These are phyloP conservation scores for Gnathonemus echidnorhynchus DNA, from an alignment of 2,113 vertebrate genomes.

Conservation along the genomic window DNA sequence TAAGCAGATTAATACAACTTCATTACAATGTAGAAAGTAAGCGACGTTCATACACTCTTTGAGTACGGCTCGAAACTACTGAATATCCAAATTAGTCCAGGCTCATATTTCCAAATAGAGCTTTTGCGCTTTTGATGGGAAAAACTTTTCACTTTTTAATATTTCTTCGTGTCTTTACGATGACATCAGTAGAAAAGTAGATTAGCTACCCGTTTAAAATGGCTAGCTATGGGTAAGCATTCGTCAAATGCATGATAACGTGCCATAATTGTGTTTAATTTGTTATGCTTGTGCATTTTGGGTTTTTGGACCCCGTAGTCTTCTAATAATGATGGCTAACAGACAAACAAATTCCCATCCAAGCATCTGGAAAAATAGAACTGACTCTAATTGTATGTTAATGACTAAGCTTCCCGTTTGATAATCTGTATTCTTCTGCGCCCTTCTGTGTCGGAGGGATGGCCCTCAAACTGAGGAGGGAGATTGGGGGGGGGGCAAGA, in stretches of 20 bases:
- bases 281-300: conserved; percentile 5
- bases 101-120: not conserved
- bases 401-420: conserved; percentile 11
- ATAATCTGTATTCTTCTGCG: not conserved
- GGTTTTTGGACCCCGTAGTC: conserved; percentile 13
- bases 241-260: not conserved
- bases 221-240: not conserved
- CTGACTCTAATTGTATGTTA: conserved; percentile 17
- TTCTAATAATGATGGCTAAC: conserved; percentile 14
- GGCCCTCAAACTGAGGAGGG: not conserved
- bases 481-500: not conserved
- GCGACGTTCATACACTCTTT: not conserved
- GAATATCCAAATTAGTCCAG: not conserved
- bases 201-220: not conserved
- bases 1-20: not conserved
- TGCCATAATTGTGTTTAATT: conserved; percentile 8
- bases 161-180: not conserved
- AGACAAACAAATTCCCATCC: conserved; percentile 6
- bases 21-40: not conserved
- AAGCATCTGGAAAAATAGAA: conserved; percentile 10
- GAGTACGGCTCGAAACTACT: not conserved
- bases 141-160: not conserved
- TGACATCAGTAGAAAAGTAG: not conserved
- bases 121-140: not conserved
- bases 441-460: not conserved